Percentiles rank a stretch among this genome's conserved stretches.
Evolutionary conservation across 1,140 invertebrate species (phyloP).

Genomic region (Tetramorium alpestre): DNA sequence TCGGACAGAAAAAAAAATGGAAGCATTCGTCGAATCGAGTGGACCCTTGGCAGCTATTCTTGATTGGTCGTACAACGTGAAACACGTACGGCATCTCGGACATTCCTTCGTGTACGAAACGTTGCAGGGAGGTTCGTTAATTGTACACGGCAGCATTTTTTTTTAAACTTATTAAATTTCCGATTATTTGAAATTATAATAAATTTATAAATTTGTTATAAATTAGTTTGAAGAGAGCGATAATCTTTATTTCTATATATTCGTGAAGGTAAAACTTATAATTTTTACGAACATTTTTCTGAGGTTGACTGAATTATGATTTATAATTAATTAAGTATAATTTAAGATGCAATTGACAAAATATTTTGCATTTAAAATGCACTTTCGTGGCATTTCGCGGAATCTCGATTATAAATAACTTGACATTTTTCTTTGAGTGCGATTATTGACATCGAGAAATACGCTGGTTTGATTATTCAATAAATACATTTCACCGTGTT

Average conservation of each 20-base stretch:
- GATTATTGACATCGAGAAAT: conserved; percentile 7
- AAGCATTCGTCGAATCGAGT: conserved; percentile 62
- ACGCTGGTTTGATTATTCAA: conserved; percentile 52
- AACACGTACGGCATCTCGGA: conserved; percentile 31
- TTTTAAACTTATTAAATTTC: neutral
- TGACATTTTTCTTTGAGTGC: neutral
- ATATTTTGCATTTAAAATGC: neutral
- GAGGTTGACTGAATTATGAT: neutral
- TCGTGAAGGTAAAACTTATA: neutral
- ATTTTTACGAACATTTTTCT: neutral
- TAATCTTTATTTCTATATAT: neutral
- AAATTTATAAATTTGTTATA: neutral
- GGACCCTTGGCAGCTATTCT: conserved; percentile 37
- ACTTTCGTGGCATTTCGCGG: neutral
- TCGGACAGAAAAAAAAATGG: conserved; percentile 19
- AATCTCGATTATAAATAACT: neutral
- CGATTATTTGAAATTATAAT: neutral
- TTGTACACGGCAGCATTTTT: neutral
- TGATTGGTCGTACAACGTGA: conserved; percentile 62
- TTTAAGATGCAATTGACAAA: neutral
- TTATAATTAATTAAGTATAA: neutral
- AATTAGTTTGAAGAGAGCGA: neutral
- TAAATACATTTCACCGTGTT: conserved; percentile 62
- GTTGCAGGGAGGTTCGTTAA: neutral
- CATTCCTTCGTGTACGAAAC: conserved; percentile 21